Percentiles rank a stretch among this genome's conserved stretches.
phyloP scores from a whole-genome alignment of 2,113 vertebrate genomes.

The Heliornis fulica region DNA sequence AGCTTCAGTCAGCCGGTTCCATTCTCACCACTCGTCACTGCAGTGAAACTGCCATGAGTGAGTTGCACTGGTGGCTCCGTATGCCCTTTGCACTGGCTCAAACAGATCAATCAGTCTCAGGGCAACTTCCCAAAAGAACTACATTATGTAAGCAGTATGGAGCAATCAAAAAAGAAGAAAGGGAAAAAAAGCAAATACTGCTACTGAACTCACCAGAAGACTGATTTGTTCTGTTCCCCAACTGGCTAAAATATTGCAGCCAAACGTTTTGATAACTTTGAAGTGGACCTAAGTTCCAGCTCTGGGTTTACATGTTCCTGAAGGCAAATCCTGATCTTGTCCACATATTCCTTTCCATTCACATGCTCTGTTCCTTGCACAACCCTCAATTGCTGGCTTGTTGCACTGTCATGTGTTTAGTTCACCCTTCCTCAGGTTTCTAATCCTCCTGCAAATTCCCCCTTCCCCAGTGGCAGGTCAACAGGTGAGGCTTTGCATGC shows the following conservation, averaged over 20 bases:
- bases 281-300: not conserved
- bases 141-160: not conserved
- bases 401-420: not conserved
- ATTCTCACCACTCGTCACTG: not conserved
- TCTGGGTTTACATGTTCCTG: not conserved
- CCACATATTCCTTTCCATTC: not conserved
- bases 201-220: not conserved
- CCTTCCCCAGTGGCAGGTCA: not conserved
- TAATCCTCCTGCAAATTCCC: not conserved
- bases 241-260: not conserved
- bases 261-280: not conserved
- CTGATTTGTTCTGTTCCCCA: not conserved
- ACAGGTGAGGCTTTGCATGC: not conserved
- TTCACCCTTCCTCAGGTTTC: not conserved
- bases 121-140: not conserved
- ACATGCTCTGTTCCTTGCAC: not conserved
- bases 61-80: not conserved
- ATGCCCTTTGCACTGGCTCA: not conserved
- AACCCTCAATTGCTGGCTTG: not conserved
- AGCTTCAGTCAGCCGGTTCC: not conserved
- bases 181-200: not conserved
- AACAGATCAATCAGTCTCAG: not conserved
- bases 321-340: not conserved
- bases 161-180: not conserved
- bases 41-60: not conserved